Evolutionary conservation across 2,797 vertebrate genomes (phyloP), one percentile per base, ranked within the genome.

Genomic region (Liparis tanakae): DNA sequence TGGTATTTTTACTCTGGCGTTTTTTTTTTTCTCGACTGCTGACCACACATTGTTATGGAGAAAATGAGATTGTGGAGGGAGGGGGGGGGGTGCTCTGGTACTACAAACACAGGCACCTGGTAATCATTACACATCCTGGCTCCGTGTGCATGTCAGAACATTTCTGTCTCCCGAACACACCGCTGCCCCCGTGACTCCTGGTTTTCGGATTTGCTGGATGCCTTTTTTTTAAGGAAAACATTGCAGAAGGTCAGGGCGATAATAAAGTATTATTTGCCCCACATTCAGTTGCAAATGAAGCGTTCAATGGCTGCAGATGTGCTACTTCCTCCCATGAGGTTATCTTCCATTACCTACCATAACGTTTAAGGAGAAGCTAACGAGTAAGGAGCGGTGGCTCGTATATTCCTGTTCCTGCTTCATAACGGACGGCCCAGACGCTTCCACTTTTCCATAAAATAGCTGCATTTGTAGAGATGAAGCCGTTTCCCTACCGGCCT

Each of bases 281-380:
- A 62, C 68, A 78, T 84, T 89, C 56, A 43, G 80, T 81, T 79
- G 74, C 76, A 84, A 89, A 41, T 81, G 84, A 85, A 88, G 88
- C 85, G 36, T 80, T 78, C 66, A 83, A 73, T 62, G 51, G 83
- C 75, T 78, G 70, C 50, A 84, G 78, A 87, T 91, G 89, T 87
- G 85, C 84, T 87, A 88, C 87, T 93, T 92, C 89, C 93, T 93
- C 91, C 88, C 85, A 46, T 67, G 86, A 72, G 85, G 78, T 84
- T 85, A 71, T 87, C 87, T 80, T 82, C 78, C 73, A 79, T 89
- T 86, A 75, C 76, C 75, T 72, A 63, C 74, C 76, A 56, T 61
- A 84, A 81, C 66, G 79, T 82, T 82, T 84, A 72, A 85, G 69
- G 72, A 69, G 72, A 79, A 56, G 64, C 51, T 62, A 54, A 36